Base-by-base conservation (phyloP, 2,797 vertebrate species). In the Sebastes aleutianus region DNA sequence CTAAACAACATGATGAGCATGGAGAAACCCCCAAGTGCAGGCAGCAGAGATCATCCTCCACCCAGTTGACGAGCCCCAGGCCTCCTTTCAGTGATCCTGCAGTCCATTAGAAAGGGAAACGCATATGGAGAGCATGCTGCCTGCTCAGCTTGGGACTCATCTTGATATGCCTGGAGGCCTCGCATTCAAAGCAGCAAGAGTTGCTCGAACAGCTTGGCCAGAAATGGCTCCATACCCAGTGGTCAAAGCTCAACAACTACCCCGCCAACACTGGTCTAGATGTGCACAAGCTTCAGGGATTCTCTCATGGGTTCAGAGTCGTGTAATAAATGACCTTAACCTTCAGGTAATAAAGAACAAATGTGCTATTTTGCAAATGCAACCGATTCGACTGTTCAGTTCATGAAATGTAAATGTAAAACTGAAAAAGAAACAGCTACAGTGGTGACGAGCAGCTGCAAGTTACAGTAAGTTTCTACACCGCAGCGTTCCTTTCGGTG, bases 61-160 rank as follows among this genome's bases (percentile, higher is more conserved):
- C 54, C 59, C 87, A 78, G 78, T 79, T 88, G 85, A 90, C 7
- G 53, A 85, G 87, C 87, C 85, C 78, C 84, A 34, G 83, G 85
- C 80, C 77, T 82, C 82, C 70, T 78, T 29, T 76, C 72, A 76
- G 39, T 70, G 80, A 80, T 89, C 77, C 71, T 82, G 79, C 79
- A 77, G 80, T 86, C 84, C 87, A 87, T 90, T 90, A 85, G 70
- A 87, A 88, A 83, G 67, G 74, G 75, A 90, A 89, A 84, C 58
- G 61, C 4, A 74, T 80, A 74, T 54, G 82, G 67, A 75, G 82
- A 62, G 68, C 68, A 65, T 65, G 82, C 84, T 68, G 84, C 84
- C 83, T 75, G 64, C 80, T 84, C 79, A 78, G 71, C 86, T 67
- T 72, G 79, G 79, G 84, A 90, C 65, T 86, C 78, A 68, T 86